Conservation (phyloP, 2,797 vertebrate species). For the Pseudochirops corinnae region DNA sequence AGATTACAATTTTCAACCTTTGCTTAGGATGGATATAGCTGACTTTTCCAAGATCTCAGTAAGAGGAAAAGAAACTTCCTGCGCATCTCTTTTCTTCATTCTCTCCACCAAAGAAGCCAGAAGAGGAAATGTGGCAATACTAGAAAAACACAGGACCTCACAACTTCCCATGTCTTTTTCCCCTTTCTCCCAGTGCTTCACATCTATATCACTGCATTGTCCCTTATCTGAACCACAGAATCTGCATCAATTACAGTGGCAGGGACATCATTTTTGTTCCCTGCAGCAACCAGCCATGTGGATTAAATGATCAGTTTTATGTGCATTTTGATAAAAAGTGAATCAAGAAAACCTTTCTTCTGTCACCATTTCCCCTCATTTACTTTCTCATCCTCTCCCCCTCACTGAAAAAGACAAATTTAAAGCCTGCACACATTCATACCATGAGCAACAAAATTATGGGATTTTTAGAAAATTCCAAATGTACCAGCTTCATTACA, state of each 20-base stretch:
- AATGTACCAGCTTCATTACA: neutral
- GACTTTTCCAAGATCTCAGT: neutral
- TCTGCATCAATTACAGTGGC: neutral
- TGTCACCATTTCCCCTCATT: neutral
- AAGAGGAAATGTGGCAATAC: neutral
- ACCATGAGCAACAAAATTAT: neutral
- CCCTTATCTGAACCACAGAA: slow-evolving; percentile 20
- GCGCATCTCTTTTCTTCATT: neutral
- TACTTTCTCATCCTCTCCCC: neutral
- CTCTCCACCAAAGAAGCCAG: neutral
- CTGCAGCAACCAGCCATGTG: neutral
- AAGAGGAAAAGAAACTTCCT: neutral
- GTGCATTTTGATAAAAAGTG: slow-evolving; percentile 17
- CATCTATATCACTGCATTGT: neutral
- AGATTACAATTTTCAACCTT: neutral
- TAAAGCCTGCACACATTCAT: neutral
- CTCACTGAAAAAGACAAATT: neutral
- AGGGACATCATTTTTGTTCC: slow-evolving; percentile 11
- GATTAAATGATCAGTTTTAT: neutral
- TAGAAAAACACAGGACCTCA: neutral
- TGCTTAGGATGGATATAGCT: neutral
- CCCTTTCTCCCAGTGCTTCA: neutral
- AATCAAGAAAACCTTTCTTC: slow-evolving; percentile 11
- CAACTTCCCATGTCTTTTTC: neutral
- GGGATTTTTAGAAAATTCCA: neutral